Percentiles rank a stretch among this genome's conserved stretches.
phyloP scores from a whole-genome alignment of 2,888 invertebrate species.

The Hypomecis atomaria region DNA sequence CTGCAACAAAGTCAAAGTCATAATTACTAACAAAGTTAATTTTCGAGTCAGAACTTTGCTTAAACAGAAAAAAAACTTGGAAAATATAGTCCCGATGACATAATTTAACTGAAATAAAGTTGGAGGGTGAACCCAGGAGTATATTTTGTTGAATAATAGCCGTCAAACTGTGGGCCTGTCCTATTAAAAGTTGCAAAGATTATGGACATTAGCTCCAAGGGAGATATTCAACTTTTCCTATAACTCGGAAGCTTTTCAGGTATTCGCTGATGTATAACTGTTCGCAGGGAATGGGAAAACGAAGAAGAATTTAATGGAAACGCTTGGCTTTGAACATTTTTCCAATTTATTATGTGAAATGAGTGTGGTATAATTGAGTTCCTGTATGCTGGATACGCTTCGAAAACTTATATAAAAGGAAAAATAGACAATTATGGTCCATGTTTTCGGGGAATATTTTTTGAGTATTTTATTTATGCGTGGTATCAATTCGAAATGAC shows the following conservation, averaged over 20 bases:
- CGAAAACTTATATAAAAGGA: too few relatives aligned
- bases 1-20: neutral
- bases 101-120: slow-evolving; percentile 47
- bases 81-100: slow-evolving; percentile 41
- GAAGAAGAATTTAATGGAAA: neutral
- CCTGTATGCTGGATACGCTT: neutral
- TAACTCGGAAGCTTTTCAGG: slow-evolving; percentile 53
- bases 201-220: slow-evolving; percentile 78
- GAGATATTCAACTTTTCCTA: slow-evolving; percentile 74
- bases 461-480: too few relatives aligned
- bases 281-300: slow-evolving; percentile 6
- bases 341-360: neutral
- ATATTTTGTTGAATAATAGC: slow-evolving; percentile 79
- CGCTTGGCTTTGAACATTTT: slow-evolving; percentile 1
- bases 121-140: slow-evolving; percentile 57
- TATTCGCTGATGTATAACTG: slow-evolving; percentile 23
- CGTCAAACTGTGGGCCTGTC: slow-evolving; percentile 75
- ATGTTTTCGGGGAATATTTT: too few relatives aligned
- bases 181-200: slow-evolving; percentile 83
- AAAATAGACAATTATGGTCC: too few relatives aligned
- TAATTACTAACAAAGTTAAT: neutral
- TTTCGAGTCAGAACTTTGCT: slow-evolving; percentile 10
- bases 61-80: slow-evolving; percentile 30
- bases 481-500: too few relatives aligned
- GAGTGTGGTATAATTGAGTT: neutral